Base-by-base conservation (phyloP, 2,113 vertebrate species). In the Coreoperca whiteheadi region DNA sequence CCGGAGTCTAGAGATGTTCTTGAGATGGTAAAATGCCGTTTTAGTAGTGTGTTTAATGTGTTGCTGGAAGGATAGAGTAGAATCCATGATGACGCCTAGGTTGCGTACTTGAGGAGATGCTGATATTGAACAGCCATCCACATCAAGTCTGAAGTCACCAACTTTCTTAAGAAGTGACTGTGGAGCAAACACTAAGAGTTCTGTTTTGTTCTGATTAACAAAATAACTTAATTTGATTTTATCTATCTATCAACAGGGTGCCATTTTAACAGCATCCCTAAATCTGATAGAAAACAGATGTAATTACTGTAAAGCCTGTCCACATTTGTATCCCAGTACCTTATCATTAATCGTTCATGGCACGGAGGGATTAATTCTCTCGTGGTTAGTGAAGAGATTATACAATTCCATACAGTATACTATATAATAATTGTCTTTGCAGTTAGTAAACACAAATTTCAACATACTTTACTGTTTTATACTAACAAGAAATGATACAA, bases 221-320 rank as follows among this genome's bases (percentile, higher is more conserved):
- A 32, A 66, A 4, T 12, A 51, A 46, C 6, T 12, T 61, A 37
- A 80, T 73, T 39, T 28, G 12, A 80, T 79, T 67, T n/a, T 30
- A 67, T 86, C 53, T 48, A 25, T 50, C 6, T 1, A 16, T 43
- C 81, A 30, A 59, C 50, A 79, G 30, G 53, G 48, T 43, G 30
- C 59, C 21, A 32, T 51, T 79, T 65, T 54, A 46, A 56, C 20
- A 25, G 39, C 8, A 15, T 71, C 21, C 28, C 16, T 25, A 25
- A 50, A 83, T 84, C 50, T 79, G 78, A 70, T 37, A 23, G 12
- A 32, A 56, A 50, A 75, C 11, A 0, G 70, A 65, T 74, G 59
- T 66, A 71, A 79, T 76, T 53, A 53, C 20, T 9, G 8, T 10
- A 23, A 72, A n/a, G 25, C 34, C 16, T 60, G 43, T 41, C 57